Evolutionary conservation across 2,888 invertebrate genomes (phyloP), one percentile per base, ranked within the genome.

Genomic region (Ctenicera cuprea): DNA sequence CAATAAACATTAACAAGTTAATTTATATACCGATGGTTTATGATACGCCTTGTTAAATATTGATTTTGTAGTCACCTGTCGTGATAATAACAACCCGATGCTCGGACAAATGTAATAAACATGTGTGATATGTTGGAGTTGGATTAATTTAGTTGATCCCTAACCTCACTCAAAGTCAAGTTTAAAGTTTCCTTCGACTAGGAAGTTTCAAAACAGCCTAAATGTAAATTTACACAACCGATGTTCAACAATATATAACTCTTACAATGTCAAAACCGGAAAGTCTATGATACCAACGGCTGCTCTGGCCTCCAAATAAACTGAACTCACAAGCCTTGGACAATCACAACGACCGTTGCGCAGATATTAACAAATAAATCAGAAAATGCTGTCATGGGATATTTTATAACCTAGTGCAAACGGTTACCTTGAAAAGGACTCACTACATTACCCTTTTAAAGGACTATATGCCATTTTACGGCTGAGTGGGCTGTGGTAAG

Each of bases 401-500:
- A 64, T 64, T 70, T 70, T 70, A 70, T 62, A 63, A 54, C 63
- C 41, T 26, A 64, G 70, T 64, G 63, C 43, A 70, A 70, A 8
- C 70, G 43, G 54, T 70, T 70, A 76, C 76, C 76, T 76, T 76
- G 76, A 76, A 74, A 73, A 64, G 69, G 64, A 48, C 41, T 68
- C 76, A 70, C 66, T 74, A 74, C 74, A 76, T 76, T 76, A 76
- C 71, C 65, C 69, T 74, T 71, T 77, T 78, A 75, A 72, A 75
- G 70, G 71, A 76, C 75, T 78, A 77, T 78, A 81, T 79, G 80
- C 79, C 78, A 76, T 83, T 84, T 82, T 80, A 76, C 81, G 80
- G 79, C 73, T 80, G 77, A 80, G 74, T 81, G 83, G 77, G 65
- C 80, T 78, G 79, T 80, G 80, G 79, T 79, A 77, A 80, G 80